A percentile compares a stretch with the other conserved stretches of the same genome.
Conservation (phyloP, 2,888 invertebrate genomes). For the Synanthedon myopaeformis region DNA sequence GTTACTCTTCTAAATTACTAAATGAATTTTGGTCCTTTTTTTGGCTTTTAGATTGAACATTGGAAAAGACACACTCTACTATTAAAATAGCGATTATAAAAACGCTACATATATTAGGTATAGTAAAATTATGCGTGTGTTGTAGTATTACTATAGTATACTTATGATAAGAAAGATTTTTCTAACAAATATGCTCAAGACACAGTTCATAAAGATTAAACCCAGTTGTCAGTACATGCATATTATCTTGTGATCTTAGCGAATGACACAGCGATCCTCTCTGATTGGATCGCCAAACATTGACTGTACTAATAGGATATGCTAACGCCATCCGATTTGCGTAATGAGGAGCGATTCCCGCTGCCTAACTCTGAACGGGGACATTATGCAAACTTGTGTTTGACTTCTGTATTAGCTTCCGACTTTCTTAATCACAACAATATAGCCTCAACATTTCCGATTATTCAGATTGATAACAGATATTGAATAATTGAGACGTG, state of each 20-base stretch:
- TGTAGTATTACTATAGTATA: too few species aligned
- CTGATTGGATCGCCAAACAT: conserved; percentile 57
- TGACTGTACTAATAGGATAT: conserved; percentile 60
- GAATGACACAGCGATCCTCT: conserved; percentile 11
- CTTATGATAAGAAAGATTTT: too few species aligned
- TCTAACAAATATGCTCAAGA: too few species aligned
- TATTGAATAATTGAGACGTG: background rate
- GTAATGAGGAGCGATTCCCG: conserved; percentile 57
- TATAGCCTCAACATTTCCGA: background rate
- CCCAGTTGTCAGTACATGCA: background rate
- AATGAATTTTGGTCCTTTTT: too few species aligned
- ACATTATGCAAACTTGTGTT: conserved; percentile 63
- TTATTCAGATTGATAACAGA: background rate
- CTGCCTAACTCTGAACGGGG: conserved; percentile 32
- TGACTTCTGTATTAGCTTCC: conserved; percentile 48
- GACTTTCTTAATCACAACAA: conserved; percentile 37
- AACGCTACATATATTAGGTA: too few species aligned
- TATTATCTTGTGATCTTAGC: background rate
- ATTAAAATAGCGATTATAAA: too few species aligned
- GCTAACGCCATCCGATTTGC: conserved; percentile 58
- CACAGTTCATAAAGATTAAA: background rate
- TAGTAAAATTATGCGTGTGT: too few species aligned
- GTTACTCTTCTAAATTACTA: too few species aligned
- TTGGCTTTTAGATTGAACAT: too few species aligned
- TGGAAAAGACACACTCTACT: too few species aligned